These are phyloP conservation scores for Nautilus pompilius DNA, from an alignment of 1,140 invertebrate genomes.

Conservation along the genomic window DNA sequence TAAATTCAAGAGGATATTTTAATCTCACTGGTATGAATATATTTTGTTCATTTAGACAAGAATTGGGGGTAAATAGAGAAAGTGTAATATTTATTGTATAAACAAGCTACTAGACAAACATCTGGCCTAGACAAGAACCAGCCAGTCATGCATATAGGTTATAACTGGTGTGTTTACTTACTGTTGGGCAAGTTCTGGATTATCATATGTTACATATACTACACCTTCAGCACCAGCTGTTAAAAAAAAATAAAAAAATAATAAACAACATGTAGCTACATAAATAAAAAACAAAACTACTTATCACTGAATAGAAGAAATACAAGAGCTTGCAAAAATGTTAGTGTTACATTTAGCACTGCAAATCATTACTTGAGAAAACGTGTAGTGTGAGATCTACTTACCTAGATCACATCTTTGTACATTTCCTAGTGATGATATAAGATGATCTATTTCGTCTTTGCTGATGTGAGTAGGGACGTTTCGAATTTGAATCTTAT, in stretches of 20 bases:
- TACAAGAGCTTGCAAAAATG: not conserved
- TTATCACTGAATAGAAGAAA: conserved; percentile 26
- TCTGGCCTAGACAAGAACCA: not conserved
- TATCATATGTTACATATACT: conserved; percentile 82
- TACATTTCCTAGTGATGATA: conserved; percentile 75
- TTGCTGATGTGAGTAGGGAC: conserved; percentile 74
- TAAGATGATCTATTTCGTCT: conserved; percentile 80
- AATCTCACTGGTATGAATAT: no score
- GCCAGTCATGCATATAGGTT: not conserved
- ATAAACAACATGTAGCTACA: not conserved
- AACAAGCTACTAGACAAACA: no score
- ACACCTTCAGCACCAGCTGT: conserved; percentile 27
- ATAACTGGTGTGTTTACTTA: conserved; percentile 61
- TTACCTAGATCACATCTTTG: conserved; percentile 71
- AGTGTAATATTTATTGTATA: no score
- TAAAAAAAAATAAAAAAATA: not conserved
- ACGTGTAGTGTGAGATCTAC: no score
- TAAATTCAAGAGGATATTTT: no score
- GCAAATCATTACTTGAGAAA: no score
- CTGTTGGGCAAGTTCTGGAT: conserved; percentile 83
- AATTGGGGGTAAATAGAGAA: no score
- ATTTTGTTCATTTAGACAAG: no score
- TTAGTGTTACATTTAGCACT: not conserved
- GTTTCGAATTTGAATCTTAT: conserved; percentile 79
- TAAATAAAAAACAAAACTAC: not conserved